A percentile compares a stretch with the other conserved stretches of the same genome.
These are phyloP conservation scores for Rhinogobio ventralis DNA, from an alignment of 2,797 vertebrate species.

Conservation along the genomic window DNA sequence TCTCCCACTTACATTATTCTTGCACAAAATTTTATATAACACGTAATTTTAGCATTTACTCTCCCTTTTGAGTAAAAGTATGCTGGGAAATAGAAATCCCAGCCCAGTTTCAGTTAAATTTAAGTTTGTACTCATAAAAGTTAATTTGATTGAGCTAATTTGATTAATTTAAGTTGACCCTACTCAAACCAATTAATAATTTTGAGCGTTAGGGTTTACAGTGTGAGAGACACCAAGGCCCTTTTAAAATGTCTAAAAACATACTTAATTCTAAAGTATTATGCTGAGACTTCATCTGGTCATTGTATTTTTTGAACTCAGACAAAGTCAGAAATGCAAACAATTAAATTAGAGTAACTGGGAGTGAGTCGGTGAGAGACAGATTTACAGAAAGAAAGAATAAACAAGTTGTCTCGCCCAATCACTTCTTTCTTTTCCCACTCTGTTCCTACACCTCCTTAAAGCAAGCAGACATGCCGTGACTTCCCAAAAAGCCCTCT, in stretches of 20 bases:
- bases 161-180: too few relatives aligned
- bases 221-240: neutral
- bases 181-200: too few relatives aligned
- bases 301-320: neutral
- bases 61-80: too few relatives aligned
- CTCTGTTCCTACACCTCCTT: conserved; percentile 2
- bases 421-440: neutral
- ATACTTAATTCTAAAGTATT: neutral
- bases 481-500: neutral
- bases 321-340: neutral
- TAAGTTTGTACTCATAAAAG: too few relatives aligned
- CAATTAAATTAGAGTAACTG: neutral
- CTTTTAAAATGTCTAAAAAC: neutral
- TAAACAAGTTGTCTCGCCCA: conserved; percentile 41
- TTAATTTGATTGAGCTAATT: too few relatives aligned
- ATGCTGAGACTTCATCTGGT: neutral
- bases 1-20: too few relatives aligned
- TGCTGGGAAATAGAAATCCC: too few relatives aligned
- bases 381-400: neutral
- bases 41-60: too few relatives aligned
- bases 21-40: too few relatives aligned
- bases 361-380: neutral
- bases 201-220: neutral
- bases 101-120: too few relatives aligned
- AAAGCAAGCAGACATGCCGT: neutral